A percentile compares a stretch with the other conserved stretches of the same genome.
phyloP scores from a whole-genome alignment of 2,888 invertebrate species.

The Lepidochitona cinerea region DNA sequence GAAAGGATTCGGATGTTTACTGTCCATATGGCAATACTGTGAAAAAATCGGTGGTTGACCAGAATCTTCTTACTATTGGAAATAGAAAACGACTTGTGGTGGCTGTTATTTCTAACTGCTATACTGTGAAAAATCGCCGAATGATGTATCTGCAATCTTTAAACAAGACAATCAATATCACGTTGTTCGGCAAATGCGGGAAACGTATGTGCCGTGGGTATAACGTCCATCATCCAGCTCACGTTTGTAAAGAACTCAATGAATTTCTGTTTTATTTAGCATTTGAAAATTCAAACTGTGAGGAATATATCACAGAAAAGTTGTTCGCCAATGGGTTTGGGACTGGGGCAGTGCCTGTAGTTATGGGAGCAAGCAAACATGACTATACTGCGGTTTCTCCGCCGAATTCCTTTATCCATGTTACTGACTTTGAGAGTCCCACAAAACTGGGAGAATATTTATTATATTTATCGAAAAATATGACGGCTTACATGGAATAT shows the following conservation, averaged over 20 bases:
- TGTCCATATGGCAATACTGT: not conserved
- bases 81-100: not conserved
- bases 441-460: not conserved
- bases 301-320: not conserved
- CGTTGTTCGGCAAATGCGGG: not conserved
- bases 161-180: not conserved
- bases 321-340: not conserved
- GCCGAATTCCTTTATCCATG: not conserved
- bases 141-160: not conserved
- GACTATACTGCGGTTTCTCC: not conserved
- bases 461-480: not conserved
- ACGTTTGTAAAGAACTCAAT: not conserved
- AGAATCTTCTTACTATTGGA: not conserved
- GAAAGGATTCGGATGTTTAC: not conserved
- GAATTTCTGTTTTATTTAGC: not conserved
- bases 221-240: not conserved
- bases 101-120: not conserved
- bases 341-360: not conserved
- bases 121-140: not conserved
- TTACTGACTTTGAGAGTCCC: not conserved
- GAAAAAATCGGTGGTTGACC: not conserved
- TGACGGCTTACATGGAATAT: conserved; percentile 4
- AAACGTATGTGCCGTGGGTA: not conserved
- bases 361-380: not conserved
- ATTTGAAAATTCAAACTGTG: conserved; percentile 3